Percentiles rank a stretch among this genome's conserved stretches.
phyloP scores from a whole-genome alignment of 2,888 invertebrate genomes.

The Drosophila prolongata region DNA sequence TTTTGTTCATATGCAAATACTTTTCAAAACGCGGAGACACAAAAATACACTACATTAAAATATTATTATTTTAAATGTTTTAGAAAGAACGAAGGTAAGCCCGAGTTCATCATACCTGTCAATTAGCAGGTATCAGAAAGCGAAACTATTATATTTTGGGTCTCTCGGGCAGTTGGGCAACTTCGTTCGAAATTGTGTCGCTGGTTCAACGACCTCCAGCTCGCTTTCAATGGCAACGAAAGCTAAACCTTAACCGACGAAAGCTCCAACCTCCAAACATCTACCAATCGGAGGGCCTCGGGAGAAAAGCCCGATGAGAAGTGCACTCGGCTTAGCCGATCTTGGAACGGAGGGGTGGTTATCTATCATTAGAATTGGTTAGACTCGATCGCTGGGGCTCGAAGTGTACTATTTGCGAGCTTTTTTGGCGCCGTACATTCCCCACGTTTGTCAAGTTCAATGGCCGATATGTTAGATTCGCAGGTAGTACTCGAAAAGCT shows the following conservation, averaged over 20 bases:
- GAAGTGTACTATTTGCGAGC: slow-evolving; percentile 16
- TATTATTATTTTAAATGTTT: neutral
- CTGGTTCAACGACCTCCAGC: slow-evolving; percentile 24
- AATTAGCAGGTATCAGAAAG: slow-evolving; percentile 19
- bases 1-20: too few relatives aligned
- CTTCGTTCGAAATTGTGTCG: slow-evolving; percentile 32
- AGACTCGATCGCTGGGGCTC: slow-evolving; percentile 14
- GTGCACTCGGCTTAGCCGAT: slow-evolving; percentile 19
- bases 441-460: slow-evolving; percentile 40
- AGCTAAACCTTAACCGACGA: slow-evolving; percentile 32
- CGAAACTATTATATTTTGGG: slow-evolving; percentile 38
- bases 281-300: slow-evolving; percentile 1
- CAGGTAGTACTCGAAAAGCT: slow-evolving; percentile 19
- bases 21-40: too few relatives aligned
- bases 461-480: slow-evolving; percentile 32
- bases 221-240: slow-evolving; percentile 43
- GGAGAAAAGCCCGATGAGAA: slow-evolving; percentile 15
- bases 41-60: too few relatives aligned
- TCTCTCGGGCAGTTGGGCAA: slow-evolving; percentile 43
- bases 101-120: slow-evolving; percentile 10
- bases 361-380: slow-evolving; percentile 22
- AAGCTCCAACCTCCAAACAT: slow-evolving; percentile 27
- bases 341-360: neutral
- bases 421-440: slow-evolving; percentile 25
- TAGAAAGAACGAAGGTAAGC: neutral